Evolutionary conservation across 2,888 invertebrate species (phyloP), one percentile per base, ranked within the genome.

Genomic region (Pollenia labialis): DNA sequence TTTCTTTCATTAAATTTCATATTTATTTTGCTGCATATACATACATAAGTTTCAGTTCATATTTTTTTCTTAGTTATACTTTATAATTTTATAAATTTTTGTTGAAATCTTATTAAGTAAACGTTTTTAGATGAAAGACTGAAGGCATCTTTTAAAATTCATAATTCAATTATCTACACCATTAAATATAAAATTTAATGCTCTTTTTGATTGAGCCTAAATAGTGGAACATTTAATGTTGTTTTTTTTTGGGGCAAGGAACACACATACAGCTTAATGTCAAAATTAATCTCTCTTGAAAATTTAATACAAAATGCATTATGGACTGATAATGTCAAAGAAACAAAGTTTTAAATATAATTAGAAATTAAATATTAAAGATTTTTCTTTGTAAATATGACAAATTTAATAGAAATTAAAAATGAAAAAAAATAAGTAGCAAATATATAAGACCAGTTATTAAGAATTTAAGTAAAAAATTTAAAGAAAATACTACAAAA

Each of bases 151-250:
- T 87, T 85, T 72, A 81, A 87, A 84, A 87, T 87, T 62, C 76
- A 84, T 87, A 83, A 87, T 68, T 80, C 83, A 85, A 87, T 87
- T 84, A 84, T 60, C 12, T 83, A 50, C 14, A 32, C 81, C 81
- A 85, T 85, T 85, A 85, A 81, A 81, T 66, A 52, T 66, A 72
- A 77, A 81, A 66, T 68, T 58, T 66, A 76, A 81, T 81, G 64
- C 48, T 52, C 18, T 66, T 76, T 85, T 46, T 66, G 58, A 66
- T 81, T 74, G 60, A 75, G 50, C 50, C 12, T 12, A 58, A 50
- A 58, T 40, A 74, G 52, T 40, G 50, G 52, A 66, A 52, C 69
- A 68, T 68, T 68, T 62, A 4, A 62, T 23, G 12, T 64, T n/a
- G 3, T 0, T 75, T 50, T 75, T 40, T 74, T 74, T 60, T 74